Percentiles rank a stretch among this genome's conserved stretches.
Conservation (phyloP, 2,888 invertebrate species). For the Tribolium freemani region DNA sequence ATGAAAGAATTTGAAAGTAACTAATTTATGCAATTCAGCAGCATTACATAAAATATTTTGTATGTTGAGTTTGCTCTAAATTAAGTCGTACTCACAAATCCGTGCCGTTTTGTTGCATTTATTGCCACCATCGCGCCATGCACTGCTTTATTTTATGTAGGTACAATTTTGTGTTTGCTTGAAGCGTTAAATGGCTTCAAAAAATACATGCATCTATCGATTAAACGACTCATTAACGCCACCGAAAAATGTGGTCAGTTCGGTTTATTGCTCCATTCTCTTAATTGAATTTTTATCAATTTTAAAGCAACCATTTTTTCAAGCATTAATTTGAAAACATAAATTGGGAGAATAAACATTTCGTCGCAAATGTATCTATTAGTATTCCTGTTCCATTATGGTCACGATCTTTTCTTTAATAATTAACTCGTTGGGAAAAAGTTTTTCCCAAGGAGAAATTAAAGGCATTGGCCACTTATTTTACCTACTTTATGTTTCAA, state of each 20-base stretch:
- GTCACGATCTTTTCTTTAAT: too few species aligned
- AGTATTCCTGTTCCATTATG: too few species aligned
- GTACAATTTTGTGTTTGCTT: background rate
- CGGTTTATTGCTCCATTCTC: background rate
- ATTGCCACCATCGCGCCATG: background rate
- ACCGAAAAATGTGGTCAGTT: background rate
- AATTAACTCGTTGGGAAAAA: too few species aligned
- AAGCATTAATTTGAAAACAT: too few species aligned
- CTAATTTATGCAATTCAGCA: constrained; percentile 52
- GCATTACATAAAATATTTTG: constrained; percentile 43
- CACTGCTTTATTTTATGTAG: background rate
- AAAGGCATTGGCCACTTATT: too few species aligned
- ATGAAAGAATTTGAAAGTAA: constrained; percentile 55
- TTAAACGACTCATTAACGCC: background rate
- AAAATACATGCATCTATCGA: background rate
- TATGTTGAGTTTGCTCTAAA: constrained; percentile 36
- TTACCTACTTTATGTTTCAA: too few species aligned
- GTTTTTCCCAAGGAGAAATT: too few species aligned
- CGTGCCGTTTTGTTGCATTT: background rate
- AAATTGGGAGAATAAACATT: too few species aligned
- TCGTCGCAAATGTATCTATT: too few species aligned
- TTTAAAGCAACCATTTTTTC: too few species aligned
- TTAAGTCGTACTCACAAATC: constrained; percentile 1
- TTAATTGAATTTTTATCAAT: background rate
- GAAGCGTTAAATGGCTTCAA: background rate